These are phyloP conservation scores for Sycophaga agraensis DNA, from an alignment of 1,140 invertebrate genomes.

Conservation along the genomic window DNA sequence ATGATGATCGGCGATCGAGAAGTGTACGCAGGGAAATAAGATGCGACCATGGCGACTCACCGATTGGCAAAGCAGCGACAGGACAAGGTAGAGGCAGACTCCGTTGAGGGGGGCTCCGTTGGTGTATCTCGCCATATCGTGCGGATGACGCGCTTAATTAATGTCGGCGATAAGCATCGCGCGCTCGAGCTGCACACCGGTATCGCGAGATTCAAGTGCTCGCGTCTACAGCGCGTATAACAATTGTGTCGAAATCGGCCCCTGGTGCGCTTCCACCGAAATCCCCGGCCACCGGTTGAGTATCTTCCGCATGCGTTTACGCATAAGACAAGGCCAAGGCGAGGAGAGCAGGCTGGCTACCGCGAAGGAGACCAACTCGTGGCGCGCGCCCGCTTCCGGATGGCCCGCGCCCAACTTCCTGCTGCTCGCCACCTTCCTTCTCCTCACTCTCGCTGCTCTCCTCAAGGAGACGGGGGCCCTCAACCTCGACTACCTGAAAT, in stretches of 20 bases:
- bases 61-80: neutral
- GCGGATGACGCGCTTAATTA: neutral
- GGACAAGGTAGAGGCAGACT: neutral
- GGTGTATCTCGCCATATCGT: neutral
- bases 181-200: no score
- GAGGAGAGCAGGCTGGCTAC: neutral
- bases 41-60: neutral
- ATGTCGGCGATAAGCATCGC: neutral
- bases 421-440: neutral
- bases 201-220: no score
- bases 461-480: neutral
- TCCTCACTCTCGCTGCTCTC: neutral
- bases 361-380: neutral
- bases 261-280: no score
- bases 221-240: no score
- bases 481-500: conserved; percentile 4
- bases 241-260: no score
- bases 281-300: neutral
- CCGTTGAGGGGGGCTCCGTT: neutral
- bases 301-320: conserved; percentile 12
- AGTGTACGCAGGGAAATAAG: neutral
- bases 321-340: neutral
- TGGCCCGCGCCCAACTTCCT: neutral
- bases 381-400: neutral
- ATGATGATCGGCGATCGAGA: no score